phyloP scores from a whole-genome alignment of 2,113 vertebrate species.

The Rattus rattus region DNA sequence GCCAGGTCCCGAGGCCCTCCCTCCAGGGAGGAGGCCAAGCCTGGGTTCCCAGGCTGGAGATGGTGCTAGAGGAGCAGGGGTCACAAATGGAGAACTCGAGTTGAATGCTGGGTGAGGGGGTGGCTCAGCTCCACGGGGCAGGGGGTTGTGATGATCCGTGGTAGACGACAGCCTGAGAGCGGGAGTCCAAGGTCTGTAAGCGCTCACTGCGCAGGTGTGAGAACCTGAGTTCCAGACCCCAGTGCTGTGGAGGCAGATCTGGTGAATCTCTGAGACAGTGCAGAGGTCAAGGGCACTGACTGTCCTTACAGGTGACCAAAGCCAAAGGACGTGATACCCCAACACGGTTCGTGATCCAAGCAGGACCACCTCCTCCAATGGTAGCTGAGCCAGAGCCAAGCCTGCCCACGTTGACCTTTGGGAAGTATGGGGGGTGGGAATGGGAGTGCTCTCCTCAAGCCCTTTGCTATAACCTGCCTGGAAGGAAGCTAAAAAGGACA shows the following conservation, averaged over 20 bases:
- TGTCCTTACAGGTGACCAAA: background rate
- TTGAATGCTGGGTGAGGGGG: too few species aligned
- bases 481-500: background rate
- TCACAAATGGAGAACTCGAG: accelerated
- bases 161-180: accelerated
- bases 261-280: background rate
- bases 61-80: background rate
- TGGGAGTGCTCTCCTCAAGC: background rate
- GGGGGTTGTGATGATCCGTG: accelerated
- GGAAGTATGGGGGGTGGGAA: too few species aligned
- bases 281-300: background rate
- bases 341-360: too few species aligned
- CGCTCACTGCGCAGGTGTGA: background rate
- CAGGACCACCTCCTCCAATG: too few species aligned
- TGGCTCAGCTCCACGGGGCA: accelerated
- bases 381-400: background rate
- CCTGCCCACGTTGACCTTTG: background rate
- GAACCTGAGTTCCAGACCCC: background rate
- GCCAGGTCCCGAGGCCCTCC: background rate
- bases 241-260: background rate
- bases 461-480: background rate
- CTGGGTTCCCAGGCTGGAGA: background rate
- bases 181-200: background rate
- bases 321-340: background rate
- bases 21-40: background rate